phyloP scores from a whole-genome alignment of 1,140 invertebrate species.

The Caerostris darwini region DNA sequence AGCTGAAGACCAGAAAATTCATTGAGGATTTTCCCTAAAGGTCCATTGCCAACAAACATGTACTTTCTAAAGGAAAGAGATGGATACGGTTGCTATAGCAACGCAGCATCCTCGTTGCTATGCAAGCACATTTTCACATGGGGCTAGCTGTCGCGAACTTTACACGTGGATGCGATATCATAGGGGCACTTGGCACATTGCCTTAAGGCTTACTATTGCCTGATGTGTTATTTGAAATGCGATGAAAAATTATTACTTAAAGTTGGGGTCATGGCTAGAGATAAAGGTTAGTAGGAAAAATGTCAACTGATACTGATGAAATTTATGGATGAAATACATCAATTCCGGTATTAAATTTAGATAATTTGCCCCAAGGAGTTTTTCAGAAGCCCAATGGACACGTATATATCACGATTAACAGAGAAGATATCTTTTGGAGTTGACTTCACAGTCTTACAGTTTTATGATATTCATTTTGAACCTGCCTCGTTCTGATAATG shows the following conservation, averaged over 20 bases:
- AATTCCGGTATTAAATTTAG: neutral
- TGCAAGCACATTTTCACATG: slow-evolving; percentile 67
- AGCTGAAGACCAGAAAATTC: slow-evolving; percentile 21
- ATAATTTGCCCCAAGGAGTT: neutral
- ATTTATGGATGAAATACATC: neutral
- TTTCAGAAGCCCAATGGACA: neutral
- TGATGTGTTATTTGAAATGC: slow-evolving; percentile 45
- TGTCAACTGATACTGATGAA: neutral
- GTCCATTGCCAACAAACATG: slow-evolving; percentile 64
- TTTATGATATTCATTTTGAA: neutral
- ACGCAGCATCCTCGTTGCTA: slow-evolving; percentile 76
- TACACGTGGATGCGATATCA: slow-evolving; percentile 58
- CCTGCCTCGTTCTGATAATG: too few relatives aligned
- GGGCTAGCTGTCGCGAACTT: neutral
- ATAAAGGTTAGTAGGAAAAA: neutral
- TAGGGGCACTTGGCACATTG: slow-evolving; percentile 27
- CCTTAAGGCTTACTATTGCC: neutral
- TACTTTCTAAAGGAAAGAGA: slow-evolving; percentile 49
- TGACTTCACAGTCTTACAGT: neutral
- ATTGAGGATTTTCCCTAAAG: slow-evolving; percentile 53
- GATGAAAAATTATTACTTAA: slow-evolving; percentile 15
- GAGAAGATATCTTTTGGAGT: neutral
- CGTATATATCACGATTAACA: neutral
- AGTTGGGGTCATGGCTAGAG: neutral
- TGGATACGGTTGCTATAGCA: slow-evolving; percentile 69